These are phyloP conservation scores for Orcinus orca DNA, from an alignment of 2,113 vertebrate species.

Conservation along the genomic window DNA sequence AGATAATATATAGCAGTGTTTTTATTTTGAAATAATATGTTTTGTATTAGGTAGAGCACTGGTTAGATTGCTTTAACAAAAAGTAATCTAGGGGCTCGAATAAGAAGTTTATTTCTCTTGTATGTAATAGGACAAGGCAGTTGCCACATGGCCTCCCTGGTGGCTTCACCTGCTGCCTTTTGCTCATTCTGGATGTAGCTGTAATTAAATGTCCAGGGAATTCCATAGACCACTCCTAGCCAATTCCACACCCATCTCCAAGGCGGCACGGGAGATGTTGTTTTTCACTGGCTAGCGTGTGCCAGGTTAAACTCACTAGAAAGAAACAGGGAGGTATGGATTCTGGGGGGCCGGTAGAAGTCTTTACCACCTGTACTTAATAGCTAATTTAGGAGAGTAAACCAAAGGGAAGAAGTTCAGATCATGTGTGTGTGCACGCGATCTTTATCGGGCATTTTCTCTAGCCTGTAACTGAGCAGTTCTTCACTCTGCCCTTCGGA, in stretches of 20 bases:
- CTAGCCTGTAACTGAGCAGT: rapidly evolving
- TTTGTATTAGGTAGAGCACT: neutral
- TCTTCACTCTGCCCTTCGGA: neutral
- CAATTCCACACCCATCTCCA: neutral
- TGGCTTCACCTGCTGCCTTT: neutral
- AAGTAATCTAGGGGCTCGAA: neutral
- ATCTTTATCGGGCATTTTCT: neutral
- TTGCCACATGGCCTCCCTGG: neutral
- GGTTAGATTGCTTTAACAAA: neutral
- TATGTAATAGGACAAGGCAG: no score
- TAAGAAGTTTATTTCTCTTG: neutral
- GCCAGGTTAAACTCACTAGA: neutral
- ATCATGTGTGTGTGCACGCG: rapidly evolving
- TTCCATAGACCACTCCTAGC: neutral
- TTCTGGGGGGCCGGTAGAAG: neutral
- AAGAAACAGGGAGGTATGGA: neutral
- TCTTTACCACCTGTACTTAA: neutral
- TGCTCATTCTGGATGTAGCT: neutral
- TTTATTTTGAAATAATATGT: neutral
- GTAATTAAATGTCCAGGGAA: neutral
- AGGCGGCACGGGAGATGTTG: neutral
- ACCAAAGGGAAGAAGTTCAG: neutral
- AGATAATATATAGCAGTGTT: neutral
- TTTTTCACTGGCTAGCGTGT: neutral
- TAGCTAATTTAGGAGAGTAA: neutral